Percentiles rank a stretch among this genome's conserved stretches.
Evolutionary conservation across 2,888 invertebrate genomes (phyloP).

Genomic region (Aleiodes leptofemur): DNA sequence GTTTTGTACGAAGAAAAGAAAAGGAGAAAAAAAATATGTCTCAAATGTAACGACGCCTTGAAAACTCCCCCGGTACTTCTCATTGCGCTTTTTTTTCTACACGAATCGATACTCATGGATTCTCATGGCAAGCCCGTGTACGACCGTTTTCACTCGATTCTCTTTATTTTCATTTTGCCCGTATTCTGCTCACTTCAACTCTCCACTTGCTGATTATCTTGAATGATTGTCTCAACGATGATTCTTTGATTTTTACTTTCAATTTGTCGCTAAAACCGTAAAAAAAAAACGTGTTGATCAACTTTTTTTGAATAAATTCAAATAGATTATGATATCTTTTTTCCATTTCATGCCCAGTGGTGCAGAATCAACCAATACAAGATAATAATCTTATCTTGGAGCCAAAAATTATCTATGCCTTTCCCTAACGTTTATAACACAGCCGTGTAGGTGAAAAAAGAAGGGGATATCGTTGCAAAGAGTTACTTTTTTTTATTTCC

Average conservation of each 20-base stretch:
- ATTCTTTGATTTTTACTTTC: not conserved
- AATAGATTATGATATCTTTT: conserved; percentile 26
- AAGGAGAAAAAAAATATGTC: not conserved
- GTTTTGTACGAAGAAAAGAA: conserved; percentile 9
- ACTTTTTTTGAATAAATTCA: not conserved
- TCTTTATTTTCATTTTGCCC: not conserved
- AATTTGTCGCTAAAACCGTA: conserved; percentile 9
- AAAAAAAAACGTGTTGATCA: conserved; percentile 42
- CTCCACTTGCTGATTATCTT: conserved; percentile 6
- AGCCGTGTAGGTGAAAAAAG: conserved; percentile 11
- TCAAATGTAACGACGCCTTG: not conserved
- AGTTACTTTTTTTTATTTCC: not conserved
- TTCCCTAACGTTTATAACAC: conserved; percentile 29
- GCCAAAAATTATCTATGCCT: conserved; percentile 45
- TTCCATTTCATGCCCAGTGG: conserved; percentile 36
- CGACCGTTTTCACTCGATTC: not conserved
- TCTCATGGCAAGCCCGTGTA: conserved; percentile 1
- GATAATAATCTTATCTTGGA: conserved; percentile 47
- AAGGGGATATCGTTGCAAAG: conserved; percentile 36
- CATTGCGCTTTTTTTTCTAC: not conserved
- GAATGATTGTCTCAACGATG: conserved; percentile 14
- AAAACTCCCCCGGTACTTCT: conserved; percentile 2
- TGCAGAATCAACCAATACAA: conserved; percentile 35
- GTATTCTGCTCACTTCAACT: not conserved
- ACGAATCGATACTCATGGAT: conserved; percentile 30